These are phyloP conservation scores for Agrotis puta DNA, from an alignment of 2,888 invertebrate genomes.

Conservation along the genomic window DNA sequence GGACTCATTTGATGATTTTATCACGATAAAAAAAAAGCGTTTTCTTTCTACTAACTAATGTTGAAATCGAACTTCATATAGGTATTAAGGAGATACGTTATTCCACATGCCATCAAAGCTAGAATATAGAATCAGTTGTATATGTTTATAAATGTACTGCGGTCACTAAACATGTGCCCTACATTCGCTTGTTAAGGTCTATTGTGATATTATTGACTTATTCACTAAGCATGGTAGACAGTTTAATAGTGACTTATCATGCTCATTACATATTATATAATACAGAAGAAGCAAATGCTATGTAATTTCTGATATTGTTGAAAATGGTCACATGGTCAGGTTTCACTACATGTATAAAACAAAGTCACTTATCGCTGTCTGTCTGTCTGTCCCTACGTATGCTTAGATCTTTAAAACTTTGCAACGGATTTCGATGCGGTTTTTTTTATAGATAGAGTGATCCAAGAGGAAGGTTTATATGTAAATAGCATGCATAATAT, in stretches of 20 bases:
- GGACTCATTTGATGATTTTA: too few species aligned
- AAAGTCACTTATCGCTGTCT: too few species aligned
- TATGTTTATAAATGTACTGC: background rate
- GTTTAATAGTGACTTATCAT: background rate
- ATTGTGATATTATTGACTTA: conserved; percentile 1
- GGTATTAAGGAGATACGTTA: background rate
- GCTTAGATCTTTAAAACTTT: too few species aligned
- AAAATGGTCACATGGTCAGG: too few species aligned
- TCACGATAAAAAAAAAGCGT: too few species aligned
- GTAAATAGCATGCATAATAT: too few species aligned
- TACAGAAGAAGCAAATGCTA: background rate
- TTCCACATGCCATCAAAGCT: background rate
- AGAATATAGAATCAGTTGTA: background rate
- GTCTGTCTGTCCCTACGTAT: too few species aligned
- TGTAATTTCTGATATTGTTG: background rate
- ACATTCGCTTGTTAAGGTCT: background rate
- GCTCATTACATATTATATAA: background rate
- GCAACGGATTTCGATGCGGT: too few species aligned
- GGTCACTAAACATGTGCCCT: background rate
- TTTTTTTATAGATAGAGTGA: too few species aligned
- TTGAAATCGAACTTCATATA: background rate
- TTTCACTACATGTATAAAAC: too few species aligned
- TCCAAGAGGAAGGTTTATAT: too few species aligned
- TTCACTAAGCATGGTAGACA: background rate
- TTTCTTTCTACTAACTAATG: background rate